Evolutionary conservation across 2,888 invertebrate genomes (phyloP).

Genomic region (Epirrita christyi): DNA sequence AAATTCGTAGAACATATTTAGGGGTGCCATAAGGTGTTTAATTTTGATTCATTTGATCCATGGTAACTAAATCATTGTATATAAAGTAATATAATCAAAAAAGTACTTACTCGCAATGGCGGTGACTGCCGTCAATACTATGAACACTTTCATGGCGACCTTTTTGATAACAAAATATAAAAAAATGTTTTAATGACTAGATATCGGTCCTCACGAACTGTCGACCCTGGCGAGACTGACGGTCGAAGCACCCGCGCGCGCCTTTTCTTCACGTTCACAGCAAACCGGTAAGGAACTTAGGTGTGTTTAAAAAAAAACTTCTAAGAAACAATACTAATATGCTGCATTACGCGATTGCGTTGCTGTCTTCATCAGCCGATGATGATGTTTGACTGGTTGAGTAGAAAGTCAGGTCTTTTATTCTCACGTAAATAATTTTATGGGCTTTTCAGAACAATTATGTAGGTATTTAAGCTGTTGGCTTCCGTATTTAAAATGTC

Average conservation of each 20-base stretch:
- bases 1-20: no score
- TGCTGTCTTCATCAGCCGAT: conserved; percentile 49
- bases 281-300: conserved; percentile 75
- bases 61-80: no score
- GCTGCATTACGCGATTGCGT: conserved; percentile 50
- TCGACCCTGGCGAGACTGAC: conserved; percentile 79
- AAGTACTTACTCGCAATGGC: conserved; percentile 78
- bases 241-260: conserved; percentile 68
- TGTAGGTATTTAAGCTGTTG: no score
- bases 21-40: no score
- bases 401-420: neutral
- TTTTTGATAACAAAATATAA: conserved; percentile 61
- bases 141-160: conserved; percentile 82
- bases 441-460: no score
- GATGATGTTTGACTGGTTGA: conserved; percentile 30
- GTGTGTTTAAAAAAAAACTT: conserved; percentile 72
- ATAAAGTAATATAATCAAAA: conserved; percentile 13
- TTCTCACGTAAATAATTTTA: no score
- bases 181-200: conserved; percentile 76
- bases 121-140: conserved; percentile 74
- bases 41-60: no score
- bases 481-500: no score
- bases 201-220: conserved; percentile 74
- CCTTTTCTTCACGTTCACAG: conserved; percentile 77
- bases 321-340: conserved; percentile 69